Base-by-base conservation (phyloP, 2,797 vertebrate genomes). In the Adelosebastes latens region DNA sequence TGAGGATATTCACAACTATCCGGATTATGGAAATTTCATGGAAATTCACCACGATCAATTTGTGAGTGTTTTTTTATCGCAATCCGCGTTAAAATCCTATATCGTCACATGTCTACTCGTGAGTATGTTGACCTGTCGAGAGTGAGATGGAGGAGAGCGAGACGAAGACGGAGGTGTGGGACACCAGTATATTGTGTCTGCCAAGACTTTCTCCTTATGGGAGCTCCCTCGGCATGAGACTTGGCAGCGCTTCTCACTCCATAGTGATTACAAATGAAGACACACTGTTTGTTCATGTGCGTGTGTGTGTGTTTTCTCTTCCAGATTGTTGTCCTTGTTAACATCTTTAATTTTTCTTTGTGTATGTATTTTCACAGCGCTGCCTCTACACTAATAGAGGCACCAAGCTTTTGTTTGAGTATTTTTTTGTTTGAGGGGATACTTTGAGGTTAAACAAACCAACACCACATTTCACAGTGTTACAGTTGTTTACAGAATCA, bases 181-280 rank as follows among this genome's bases (percentile, higher is more conserved):
- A 91, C 79, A 88, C 91, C 80, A 84, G 60, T 59, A 76, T 66
- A 72, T 65, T 73, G 75, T 70, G 63, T 79, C 70, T 92, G 91
- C 92, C 92, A 94, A 93, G 83, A 84, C 87, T 83, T 70, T 89
- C 84, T 88, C 87, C 89, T 88, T 77, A 77, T 80, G 88, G 90
- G 88, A 88, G 82, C 85, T 79, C 73, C 76, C 82, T 64, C 39
- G 12, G 83, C 89, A 86, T 64, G 78, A 83, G 59, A 73, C 76
- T 89, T 93, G 88, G 92, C 91, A 89, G 22, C 75, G 52, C 60
- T 84, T 81, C 84, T 84, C 78, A 82, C 87, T 84, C 77, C 36
- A 66, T 78, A 67, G 84, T 87, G 84, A 88, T 88, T 84, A 90
- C 89, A 93, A 92, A 94, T 93, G 80, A 91, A 93, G 91, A 92